phyloP scores from a whole-genome alignment of 2,113 vertebrate species.

The Ictidomys tridecemlineatus region DNA sequence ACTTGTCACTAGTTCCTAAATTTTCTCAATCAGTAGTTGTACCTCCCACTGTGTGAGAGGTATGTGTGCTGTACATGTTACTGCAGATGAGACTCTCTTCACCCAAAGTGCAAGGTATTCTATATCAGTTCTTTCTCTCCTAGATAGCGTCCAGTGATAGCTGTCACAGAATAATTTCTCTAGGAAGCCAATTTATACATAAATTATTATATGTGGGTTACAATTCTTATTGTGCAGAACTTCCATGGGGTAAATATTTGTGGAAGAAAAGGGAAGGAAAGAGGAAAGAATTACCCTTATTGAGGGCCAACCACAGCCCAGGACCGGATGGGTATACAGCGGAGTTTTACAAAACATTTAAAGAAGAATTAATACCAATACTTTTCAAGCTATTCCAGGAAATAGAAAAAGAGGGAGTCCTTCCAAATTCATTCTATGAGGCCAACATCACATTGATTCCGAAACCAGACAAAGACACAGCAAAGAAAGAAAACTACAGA shows the following conservation, averaged over 20 bases:
- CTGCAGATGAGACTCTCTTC: background rate
- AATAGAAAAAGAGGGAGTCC: no score
- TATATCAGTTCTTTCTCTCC: background rate
- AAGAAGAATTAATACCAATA: no score
- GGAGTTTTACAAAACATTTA: no score
- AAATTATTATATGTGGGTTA: background rate
- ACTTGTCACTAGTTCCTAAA: background rate
- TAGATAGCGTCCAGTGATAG: background rate
- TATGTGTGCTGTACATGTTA: background rate
- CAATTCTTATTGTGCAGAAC: background rate
- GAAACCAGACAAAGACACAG: no score
- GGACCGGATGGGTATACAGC: no score
- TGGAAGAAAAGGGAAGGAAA: background rate
- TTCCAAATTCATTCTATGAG: no score
- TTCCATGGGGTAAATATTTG: background rate
- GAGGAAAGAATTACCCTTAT: background rate
- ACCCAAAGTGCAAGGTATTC: rapidly evolving
- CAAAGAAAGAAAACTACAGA: no score
- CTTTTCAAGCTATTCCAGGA: no score
- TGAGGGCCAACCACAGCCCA: background rate
- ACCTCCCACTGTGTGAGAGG: rapidly evolving
- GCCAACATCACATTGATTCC: no score
- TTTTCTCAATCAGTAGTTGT: background rate
- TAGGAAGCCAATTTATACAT: background rate
- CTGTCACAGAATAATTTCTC: background rate